phyloP scores from a whole-genome alignment of 2,888 invertebrate genomes.

The Epicampocera succincta region DNA sequence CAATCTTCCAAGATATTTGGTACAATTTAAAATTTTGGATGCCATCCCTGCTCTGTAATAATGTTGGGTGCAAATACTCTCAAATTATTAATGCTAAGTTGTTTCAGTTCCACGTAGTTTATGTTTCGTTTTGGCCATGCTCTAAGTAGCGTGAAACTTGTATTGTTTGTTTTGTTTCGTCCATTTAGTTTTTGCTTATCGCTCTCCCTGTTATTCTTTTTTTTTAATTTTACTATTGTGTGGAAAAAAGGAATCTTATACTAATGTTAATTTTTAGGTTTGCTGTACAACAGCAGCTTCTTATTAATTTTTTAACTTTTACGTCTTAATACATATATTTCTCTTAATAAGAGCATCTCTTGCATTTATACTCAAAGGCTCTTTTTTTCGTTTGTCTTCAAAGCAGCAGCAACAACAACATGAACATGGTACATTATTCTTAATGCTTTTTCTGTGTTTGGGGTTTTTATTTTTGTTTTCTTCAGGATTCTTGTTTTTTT shows the following conservation, averaged over 20 bases:
- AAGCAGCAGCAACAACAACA: slow-evolving; percentile 47
- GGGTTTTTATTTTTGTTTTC: slow-evolving; percentile 71
- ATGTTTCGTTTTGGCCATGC: neutral
- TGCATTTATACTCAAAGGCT: slow-evolving; percentile 25
- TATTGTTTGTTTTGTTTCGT: slow-evolving; percentile 40
- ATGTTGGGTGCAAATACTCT: slow-evolving; percentile 10
- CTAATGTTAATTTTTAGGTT: slow-evolving; percentile 52
- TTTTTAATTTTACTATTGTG: slow-evolving; percentile 32
- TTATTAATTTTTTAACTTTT: slow-evolving; percentile 50
- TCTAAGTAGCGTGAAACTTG: slow-evolving; percentile 46
- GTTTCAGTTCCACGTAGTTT: slow-evolving; percentile 38
- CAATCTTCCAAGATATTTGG: too few relatives aligned
- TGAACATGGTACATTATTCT: slow-evolving; percentile 42
- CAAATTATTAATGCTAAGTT: neutral
- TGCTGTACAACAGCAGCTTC: slow-evolving; percentile 44
- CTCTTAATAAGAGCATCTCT: slow-evolving; percentile 34
- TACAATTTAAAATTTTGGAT: too few relatives aligned
- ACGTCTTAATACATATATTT: slow-evolving; percentile 30
- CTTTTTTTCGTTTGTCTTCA: slow-evolving; percentile 60
- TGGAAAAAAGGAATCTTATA: slow-evolving; percentile 46
- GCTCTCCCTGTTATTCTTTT: slow-evolving; percentile 1
- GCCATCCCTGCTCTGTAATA: too few relatives aligned
- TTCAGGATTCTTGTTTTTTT: slow-evolving; percentile 72
- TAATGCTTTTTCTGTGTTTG: slow-evolving; percentile 66
- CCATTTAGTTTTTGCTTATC: neutral